A percentile compares a stretch with the other conserved stretches of the same genome.
phyloP scores from a whole-genome alignment of 2,888 invertebrate species.

The Bruchidius siliquastri region DNA sequence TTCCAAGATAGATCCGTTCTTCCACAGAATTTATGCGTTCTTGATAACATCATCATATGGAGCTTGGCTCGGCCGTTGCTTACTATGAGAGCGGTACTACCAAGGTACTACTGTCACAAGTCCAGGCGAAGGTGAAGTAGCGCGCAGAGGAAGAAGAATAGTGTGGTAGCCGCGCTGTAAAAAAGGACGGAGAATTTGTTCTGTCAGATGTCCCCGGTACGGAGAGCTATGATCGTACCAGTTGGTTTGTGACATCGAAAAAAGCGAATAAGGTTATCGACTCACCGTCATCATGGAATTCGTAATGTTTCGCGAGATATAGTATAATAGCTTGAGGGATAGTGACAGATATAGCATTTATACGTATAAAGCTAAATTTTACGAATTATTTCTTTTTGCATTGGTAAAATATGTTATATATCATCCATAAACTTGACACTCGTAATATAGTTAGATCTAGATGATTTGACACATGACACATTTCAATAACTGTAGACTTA shows the following conservation, averaged over 20 bases:
- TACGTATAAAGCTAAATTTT: no score
- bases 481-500: no score
- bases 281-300: background rate
- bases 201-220: background rate
- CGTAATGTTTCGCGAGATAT: background rate
- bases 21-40: background rate
- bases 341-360: no score
- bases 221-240: background rate
- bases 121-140: background rate
- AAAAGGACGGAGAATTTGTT: background rate
- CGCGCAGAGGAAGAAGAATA: background rate
- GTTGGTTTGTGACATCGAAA: background rate
- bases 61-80: background rate
- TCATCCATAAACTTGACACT: no score
- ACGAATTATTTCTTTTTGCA: no score
- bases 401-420: no score
- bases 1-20: background rate
- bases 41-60: background rate
- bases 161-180: background rate
- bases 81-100: background rate
- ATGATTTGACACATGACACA: no score
- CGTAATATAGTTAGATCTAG: no score
- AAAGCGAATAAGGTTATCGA: background rate
- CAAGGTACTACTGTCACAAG: background rate
- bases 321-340: no score